Conservation (phyloP, 2,113 vertebrate genomes). For the Otocyon megalotis region DNA sequence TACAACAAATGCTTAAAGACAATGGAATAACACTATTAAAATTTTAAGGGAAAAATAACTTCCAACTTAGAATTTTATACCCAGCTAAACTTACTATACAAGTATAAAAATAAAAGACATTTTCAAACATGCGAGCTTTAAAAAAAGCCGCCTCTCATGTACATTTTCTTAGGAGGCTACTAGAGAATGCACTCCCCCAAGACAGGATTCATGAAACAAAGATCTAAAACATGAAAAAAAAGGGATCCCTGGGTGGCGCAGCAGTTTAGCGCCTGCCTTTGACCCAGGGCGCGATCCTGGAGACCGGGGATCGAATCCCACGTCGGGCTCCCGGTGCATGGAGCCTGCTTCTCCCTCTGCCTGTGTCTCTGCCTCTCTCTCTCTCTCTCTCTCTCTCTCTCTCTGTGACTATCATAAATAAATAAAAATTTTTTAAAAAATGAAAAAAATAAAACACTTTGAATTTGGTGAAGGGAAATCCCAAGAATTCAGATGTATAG, state of each 20-base stretch:
- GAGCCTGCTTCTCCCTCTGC: too few relatives aligned
- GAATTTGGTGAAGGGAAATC: slow-evolving; percentile 22
- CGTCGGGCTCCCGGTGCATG: too few relatives aligned
- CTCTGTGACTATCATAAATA: too few relatives aligned
- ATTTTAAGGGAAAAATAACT: slow-evolving; percentile 25
- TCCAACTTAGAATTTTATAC: slow-evolving; percentile 30
- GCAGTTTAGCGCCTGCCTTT: too few relatives aligned
- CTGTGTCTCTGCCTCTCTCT: too few relatives aligned
- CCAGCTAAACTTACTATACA: slow-evolving; percentile 11
- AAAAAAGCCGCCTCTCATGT: neutral
- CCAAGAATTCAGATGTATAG: neutral
- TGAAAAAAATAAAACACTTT: neutral
- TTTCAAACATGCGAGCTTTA: slow-evolving; percentile 35
- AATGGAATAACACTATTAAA: neutral
- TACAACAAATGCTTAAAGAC: neutral
- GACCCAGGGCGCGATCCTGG: too few relatives aligned
- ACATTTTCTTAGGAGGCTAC: slow-evolving; percentile 13
- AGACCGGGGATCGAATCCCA: too few relatives aligned
- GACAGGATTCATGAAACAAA: slow-evolving; percentile 4
- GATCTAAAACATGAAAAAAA: slow-evolving; percentile 37
- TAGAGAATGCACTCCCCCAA: neutral
- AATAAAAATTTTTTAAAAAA: neutral
- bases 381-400: too few relatives aligned
- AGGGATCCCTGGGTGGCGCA: too few relatives aligned
- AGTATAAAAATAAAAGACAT: slow-evolving; percentile 34